A percentile compares a stretch with the other conserved stretches of the same genome.
These are phyloP conservation scores for Drosophila novamexicana DNA, from an alignment of 1,140 invertebrate species.

Conservation along the genomic window DNA sequence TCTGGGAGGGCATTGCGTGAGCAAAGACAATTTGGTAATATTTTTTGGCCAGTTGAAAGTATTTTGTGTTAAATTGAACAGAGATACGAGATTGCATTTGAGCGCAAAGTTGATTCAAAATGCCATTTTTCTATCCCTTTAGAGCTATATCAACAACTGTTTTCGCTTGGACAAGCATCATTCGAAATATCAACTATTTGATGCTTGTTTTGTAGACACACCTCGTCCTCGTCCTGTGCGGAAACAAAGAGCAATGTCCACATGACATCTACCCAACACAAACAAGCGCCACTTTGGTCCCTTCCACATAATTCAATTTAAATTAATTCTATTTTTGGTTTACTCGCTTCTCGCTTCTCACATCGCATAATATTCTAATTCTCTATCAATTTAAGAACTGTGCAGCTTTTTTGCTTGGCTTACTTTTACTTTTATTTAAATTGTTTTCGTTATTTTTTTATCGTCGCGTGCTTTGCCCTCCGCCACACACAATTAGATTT, in stretches of 20 bases:
- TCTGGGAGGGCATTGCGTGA: background rate
- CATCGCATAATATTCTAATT: background rate
- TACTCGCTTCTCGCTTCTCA: background rate
- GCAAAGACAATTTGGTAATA: conserved; percentile 7
- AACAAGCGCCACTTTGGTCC: too few relatives aligned
- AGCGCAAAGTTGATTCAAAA: background rate
- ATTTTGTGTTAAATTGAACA: background rate
- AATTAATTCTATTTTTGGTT: conserved; percentile 1
- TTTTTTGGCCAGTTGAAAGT: conserved; percentile 4
- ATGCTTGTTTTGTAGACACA: too few relatives aligned
- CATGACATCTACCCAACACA: too few relatives aligned
- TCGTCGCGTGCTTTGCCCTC: conserved; percentile 33
- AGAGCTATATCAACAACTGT: too few relatives aligned
- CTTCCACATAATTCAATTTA: background rate
- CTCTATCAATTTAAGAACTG: background rate
- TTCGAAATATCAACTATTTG: too few relatives aligned
- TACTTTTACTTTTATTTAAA: background rate
- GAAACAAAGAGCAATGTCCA: too few relatives aligned
- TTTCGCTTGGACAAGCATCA: too few relatives aligned
- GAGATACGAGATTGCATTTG: background rate
- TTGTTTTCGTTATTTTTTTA: conserved; percentile 14
- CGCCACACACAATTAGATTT: conserved; percentile 69
- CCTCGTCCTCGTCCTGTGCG: too few relatives aligned
- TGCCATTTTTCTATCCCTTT: too few relatives aligned
- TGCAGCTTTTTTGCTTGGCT: background rate